These are phyloP conservation scores for Myrmophylax atrothorax DNA, from an alignment of 2,113 vertebrate species.

Conservation along the genomic window DNA sequence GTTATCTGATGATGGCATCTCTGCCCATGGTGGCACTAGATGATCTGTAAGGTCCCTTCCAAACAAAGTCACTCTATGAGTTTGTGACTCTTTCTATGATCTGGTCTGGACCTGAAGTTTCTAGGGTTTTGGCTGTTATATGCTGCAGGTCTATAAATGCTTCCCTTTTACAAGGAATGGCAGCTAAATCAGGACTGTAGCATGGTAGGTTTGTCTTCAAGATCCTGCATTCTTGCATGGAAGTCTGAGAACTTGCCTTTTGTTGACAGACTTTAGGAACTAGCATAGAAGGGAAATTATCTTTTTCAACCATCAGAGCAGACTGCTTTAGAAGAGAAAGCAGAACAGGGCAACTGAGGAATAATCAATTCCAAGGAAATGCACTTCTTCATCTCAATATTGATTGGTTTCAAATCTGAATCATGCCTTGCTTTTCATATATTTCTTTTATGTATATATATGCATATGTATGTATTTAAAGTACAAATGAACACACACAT, in stretches of 20 bases:
- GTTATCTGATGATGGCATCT: not conserved
- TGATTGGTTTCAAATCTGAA: not conserved
- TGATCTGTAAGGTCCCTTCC: not conserved
- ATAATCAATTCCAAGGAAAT: not conserved
- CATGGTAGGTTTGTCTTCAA: not conserved
- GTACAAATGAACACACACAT: fast-evolving
- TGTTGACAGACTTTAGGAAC: not conserved
- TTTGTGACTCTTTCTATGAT: not conserved
- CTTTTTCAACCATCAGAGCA: not conserved
- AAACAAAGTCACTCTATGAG: not conserved
- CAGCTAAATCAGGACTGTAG: not conserved
- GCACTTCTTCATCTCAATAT: not conserved
- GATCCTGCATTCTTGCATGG: not conserved
- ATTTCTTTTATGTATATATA: not conserved
- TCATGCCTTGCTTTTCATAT: not conserved
- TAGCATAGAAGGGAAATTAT: not conserved
- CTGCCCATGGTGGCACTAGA: not conserved
- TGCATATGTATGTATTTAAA: not conserved
- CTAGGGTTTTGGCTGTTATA: not conserved
- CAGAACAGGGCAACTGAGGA: not conserved
- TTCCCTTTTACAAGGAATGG: not conserved
- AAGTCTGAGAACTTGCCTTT: not conserved
- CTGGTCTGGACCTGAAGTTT: not conserved
- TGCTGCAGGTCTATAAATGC: not conserved
- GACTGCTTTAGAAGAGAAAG: not conserved